phyloP scores from a whole-genome alignment of 2,888 invertebrate species.

The Aricia artaxerxes region DNA sequence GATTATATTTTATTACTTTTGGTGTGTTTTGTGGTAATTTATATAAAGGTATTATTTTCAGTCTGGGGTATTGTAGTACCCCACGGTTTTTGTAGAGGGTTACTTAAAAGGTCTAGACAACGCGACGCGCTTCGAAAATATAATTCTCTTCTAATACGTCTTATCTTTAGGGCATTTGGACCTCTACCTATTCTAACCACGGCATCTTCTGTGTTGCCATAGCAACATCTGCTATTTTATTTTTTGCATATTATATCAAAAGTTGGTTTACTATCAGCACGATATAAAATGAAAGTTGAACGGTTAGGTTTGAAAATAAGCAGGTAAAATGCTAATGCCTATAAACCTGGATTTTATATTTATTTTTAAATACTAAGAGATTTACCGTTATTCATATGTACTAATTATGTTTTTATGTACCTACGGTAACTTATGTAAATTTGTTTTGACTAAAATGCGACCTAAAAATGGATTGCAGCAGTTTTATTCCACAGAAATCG shows the following conservation, averaged over 20 bases:
- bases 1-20: neutral
- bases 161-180: neutral
- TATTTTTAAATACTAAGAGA: neutral
- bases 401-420: neutral
- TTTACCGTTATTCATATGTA: neutral
- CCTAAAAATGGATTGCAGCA: neutral
- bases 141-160: neutral
- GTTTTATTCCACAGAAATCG: no score
- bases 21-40: neutral
- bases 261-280: neutral
- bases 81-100: neutral
- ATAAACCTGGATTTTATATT: neutral
- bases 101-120: neutral
- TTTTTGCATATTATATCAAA: neutral
- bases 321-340: constrained; percentile 2
- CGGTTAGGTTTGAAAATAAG: neutral
- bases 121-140: neutral
- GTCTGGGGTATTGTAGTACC: neutral
- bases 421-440: neutral
- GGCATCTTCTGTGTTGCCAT: neutral
- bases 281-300: neutral
- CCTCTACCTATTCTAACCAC: neutral
- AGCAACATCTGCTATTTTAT: neutral
- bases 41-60: neutral
- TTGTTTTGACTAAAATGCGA: neutral